Conservation (phyloP, 2,113 vertebrate genomes). For the Promerops cafer region DNA sequence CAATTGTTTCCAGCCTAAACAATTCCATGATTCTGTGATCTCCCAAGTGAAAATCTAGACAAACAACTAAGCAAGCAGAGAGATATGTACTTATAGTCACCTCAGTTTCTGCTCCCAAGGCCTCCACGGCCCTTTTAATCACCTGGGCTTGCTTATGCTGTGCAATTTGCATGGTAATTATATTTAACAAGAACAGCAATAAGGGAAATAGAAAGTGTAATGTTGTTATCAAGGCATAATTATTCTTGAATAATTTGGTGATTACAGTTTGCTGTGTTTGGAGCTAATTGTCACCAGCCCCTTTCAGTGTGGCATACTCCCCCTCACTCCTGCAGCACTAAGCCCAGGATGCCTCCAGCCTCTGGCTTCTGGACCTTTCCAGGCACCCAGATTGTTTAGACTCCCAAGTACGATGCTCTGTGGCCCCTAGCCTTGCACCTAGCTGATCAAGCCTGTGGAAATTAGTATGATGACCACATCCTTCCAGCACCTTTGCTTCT, state of each 20-base stretch:
- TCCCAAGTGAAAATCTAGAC: background rate
- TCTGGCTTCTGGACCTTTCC: background rate
- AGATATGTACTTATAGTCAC: conserved; percentile 3
- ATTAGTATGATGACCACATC: fast-evolving
- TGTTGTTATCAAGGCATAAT: conserved; percentile 67
- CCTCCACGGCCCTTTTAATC: conserved; percentile 33
- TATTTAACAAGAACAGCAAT: conserved; percentile 68
- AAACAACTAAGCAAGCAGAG: background rate
- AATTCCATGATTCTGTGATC: background rate
- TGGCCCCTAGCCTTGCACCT: background rate
- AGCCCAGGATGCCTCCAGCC: background rate
- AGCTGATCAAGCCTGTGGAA: background rate
- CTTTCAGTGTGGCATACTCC: background rate
- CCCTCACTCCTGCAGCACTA: background rate
- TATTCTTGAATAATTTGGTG: conserved; percentile 63
- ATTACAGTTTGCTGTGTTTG: conserved; percentile 51
- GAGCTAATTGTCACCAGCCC: conserved; percentile 28
- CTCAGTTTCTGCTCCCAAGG: conserved; percentile 12
- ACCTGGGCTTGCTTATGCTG: conserved; percentile 50
- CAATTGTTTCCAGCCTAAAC: background rate
- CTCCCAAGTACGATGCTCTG: fast-evolving
- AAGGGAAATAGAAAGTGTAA: conserved; percentile 63
- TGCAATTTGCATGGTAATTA: conserved; percentile 69
- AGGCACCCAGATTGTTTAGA: background rate
- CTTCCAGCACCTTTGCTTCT: background rate